Evolutionary conservation across 2,113 vertebrate species (phyloP).

Genomic region (Rhinoptilus africanus): DNA sequence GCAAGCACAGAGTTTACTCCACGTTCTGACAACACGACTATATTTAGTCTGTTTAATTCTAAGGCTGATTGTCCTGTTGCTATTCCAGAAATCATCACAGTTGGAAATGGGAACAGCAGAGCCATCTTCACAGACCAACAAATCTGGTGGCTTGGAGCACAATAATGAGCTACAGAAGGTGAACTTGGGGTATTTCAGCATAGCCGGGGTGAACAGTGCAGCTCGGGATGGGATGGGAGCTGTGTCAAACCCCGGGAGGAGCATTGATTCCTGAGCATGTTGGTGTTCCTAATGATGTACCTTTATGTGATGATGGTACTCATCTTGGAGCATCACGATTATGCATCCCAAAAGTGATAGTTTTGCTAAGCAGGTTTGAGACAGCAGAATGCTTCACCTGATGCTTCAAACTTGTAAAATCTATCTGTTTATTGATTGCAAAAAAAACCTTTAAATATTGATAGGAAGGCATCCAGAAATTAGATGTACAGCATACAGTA

Average conservation of each 20-base stretch:
- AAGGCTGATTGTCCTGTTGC: neutral
- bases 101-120: constrained; percentile 37
- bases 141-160: constrained; percentile 66
- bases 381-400: neutral
- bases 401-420: neutral
- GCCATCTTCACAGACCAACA: constrained; percentile 56
- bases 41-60: neutral
- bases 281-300: neutral
- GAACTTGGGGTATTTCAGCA: neutral
- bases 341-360: fast-evolving
- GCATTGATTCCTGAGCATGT: fast-evolving
- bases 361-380: neutral
- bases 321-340: neutral
- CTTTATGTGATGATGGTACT: neutral
- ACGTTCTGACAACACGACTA: fast-evolving
- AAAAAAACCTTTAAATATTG: fast-evolving
- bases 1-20: neutral
- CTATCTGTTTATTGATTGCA: neutral
- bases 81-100: constrained; percentile 75
- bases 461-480: neutral
- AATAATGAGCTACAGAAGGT: constrained; percentile 82
- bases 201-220: neutral
- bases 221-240: neutral
- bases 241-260: neutral
- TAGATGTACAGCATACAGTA: neutral